These are phyloP conservation scores for Scophthalmus maximus DNA, from an alignment of 2,113 vertebrate genomes.

Conservation along the genomic window DNA sequence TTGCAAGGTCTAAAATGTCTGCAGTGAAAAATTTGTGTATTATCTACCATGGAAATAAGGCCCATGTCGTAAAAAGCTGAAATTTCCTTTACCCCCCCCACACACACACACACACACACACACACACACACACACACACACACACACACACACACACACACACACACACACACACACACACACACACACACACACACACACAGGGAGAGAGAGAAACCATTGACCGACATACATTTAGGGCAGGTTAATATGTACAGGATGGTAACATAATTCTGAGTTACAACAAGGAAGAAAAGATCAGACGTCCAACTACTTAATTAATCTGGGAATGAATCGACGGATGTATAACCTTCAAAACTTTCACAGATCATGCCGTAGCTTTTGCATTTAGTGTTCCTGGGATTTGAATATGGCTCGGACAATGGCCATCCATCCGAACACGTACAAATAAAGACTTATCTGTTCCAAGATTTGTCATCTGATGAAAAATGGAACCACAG, in stretches of 20 bases:
- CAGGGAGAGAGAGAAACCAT: slow-evolving; percentile 7
- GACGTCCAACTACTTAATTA: slow-evolving; percentile 7
- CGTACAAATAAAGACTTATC: too few species aligned
- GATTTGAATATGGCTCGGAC: too few species aligned
- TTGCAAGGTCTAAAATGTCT: neutral
- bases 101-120: neutral
- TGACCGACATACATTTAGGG: neutral
- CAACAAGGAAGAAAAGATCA: neutral
- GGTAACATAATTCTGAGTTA: neutral
- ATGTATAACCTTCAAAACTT: too few species aligned
- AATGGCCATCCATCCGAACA: too few species aligned
- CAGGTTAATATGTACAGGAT: neutral
- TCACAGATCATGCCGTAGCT: too few species aligned
- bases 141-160: neutral
- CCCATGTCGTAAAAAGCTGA: slow-evolving; percentile 6
- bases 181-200: neutral
- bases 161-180: neutral
- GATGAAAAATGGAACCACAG: slow-evolving; percentile 46
- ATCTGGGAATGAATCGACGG: too few species aligned
- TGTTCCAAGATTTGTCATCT: slow-evolving; percentile 45
- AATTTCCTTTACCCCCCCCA: neutral
- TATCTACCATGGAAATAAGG: neutral
- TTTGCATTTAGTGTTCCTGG: too few species aligned
- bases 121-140: neutral
- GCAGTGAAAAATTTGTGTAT: neutral